Evolutionary conservation across 2,888 invertebrate genomes (phyloP).

Genomic region (Polymixis lichenea): DNA sequence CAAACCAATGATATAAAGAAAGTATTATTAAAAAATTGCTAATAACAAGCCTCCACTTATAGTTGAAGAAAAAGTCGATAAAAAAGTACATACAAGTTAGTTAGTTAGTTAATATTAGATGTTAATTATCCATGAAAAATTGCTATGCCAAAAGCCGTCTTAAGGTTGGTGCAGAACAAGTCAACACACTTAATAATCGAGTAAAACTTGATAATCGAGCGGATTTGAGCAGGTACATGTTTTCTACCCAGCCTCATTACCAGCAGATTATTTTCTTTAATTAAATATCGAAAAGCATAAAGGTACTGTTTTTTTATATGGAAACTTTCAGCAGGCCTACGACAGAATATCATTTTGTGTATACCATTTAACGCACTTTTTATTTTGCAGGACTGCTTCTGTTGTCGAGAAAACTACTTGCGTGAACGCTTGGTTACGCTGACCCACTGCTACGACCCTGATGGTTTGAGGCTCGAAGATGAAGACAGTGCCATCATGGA

Average conservation of each 20-base stretch:
- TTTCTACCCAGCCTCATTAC: not conserved
- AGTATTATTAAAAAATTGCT: too few species aligned
- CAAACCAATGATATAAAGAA: too few species aligned
- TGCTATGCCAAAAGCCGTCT: too few species aligned
- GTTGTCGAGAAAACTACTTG: conserved; percentile 96
- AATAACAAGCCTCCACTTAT: too few species aligned
- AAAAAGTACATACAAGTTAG: too few species aligned
- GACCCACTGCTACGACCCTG: conserved; percentile 96
- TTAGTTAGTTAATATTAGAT: not conserved
- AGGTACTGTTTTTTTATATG: not conserved
- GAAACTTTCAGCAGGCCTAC: not conserved
- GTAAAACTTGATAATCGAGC: not conserved
- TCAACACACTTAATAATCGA: too few species aligned
- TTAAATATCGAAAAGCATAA: not conserved
- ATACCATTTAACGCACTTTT: not conserved
- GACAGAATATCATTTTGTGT: not conserved
- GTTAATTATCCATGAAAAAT: too few species aligned
- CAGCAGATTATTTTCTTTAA: not conserved
- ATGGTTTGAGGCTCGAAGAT: conserved; percentile 94
- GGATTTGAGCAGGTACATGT: not conserved
- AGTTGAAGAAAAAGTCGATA: too few species aligned
- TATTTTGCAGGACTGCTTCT: conserved; percentile 95
- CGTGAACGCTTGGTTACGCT: conserved; percentile 95
- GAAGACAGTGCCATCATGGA: conserved; percentile 94
- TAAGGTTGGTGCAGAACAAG: too few species aligned